Percentiles rank a stretch among this genome's conserved stretches.
phyloP scores from a whole-genome alignment of 2,888 invertebrate genomes.

The Microctonus aethiopoides region DNA sequence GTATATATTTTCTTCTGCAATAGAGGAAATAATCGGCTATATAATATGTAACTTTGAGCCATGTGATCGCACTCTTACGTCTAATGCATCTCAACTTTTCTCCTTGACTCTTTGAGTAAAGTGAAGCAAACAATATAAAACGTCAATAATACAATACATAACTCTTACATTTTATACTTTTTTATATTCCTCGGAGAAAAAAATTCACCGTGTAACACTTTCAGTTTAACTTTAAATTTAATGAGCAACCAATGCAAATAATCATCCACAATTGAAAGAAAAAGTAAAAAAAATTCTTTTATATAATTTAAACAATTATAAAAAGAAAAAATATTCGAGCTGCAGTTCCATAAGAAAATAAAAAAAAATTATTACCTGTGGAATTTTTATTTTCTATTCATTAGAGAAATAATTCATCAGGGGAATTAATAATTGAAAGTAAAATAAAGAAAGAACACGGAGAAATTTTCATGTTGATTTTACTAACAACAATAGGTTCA shows the following conservation, averaged over 20 bases:
- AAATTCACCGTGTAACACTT: not conserved
- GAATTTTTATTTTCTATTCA: not conserved
- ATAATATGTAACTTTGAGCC: not conserved
- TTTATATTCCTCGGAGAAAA: not conserved
- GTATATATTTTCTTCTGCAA: too few relatives aligned
- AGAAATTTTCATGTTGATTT: not conserved
- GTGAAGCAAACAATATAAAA: not conserved
- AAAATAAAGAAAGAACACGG: not conserved
- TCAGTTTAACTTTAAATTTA: too few relatives aligned
- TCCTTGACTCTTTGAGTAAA: conserved; percentile 7
- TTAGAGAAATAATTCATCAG: not conserved
- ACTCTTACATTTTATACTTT: too few relatives aligned
- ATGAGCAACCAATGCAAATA: conserved; percentile 3
- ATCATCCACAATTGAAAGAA: not conserved
- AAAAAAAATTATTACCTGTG: not conserved
- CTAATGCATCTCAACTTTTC: conserved; percentile 20
- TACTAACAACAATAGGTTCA: not conserved
- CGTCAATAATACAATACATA: too few relatives aligned
- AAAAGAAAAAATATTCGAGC: not conserved
- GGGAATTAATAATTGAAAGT: not conserved
- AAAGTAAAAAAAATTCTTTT: not conserved
- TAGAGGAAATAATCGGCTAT: too few relatives aligned
- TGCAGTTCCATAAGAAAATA: not conserved
- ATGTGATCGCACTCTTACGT: not conserved
- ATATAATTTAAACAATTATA: not conserved